These are phyloP conservation scores for Poecile montanus DNA, from an alignment of 2,797 vertebrate genomes.

Conservation along the genomic window DNA sequence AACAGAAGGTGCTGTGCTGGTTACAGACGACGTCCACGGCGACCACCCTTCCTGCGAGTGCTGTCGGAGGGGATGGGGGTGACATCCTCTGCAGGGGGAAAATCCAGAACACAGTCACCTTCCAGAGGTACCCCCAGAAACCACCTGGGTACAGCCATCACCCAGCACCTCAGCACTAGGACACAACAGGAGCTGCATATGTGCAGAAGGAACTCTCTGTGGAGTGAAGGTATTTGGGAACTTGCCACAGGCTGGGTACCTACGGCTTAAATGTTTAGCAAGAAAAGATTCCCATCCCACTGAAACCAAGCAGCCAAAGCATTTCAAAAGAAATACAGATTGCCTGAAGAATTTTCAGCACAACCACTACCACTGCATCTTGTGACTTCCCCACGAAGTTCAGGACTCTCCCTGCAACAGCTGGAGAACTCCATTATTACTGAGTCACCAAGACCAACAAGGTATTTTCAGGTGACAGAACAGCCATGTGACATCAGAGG, in stretches of 20 bases:
- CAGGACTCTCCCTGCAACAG: background rate
- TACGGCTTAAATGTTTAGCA: accelerated
- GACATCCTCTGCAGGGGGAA: slow-evolving; percentile 88
- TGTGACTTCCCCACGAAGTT: background rate
- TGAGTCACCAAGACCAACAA: background rate
- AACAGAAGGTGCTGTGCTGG: slow-evolving; percentile 54
- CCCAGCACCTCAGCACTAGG: accelerated
- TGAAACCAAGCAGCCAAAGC: background rate
- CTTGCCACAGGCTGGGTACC: background rate
- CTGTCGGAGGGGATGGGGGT: slow-evolving; percentile 98
- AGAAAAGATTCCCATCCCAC: background rate
- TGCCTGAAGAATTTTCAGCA: background rate
- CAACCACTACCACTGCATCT: background rate
- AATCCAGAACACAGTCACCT: background rate
- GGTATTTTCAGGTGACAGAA: background rate
- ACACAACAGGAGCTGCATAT: accelerated
- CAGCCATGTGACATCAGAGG: background rate
- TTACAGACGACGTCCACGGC: slow-evolving; percentile 95
- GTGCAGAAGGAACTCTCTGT: accelerated
- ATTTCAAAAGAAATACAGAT: background rate
- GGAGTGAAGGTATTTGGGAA: background rate
- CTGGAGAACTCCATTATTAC: background rate
- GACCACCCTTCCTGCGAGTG: slow-evolving; percentile 97
- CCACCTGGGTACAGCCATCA: background rate
- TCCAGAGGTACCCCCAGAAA: background rate